These are phyloP conservation scores for Syngnathus acus DNA, from an alignment of 2,797 vertebrate genomes.

Conservation along the genomic window DNA sequence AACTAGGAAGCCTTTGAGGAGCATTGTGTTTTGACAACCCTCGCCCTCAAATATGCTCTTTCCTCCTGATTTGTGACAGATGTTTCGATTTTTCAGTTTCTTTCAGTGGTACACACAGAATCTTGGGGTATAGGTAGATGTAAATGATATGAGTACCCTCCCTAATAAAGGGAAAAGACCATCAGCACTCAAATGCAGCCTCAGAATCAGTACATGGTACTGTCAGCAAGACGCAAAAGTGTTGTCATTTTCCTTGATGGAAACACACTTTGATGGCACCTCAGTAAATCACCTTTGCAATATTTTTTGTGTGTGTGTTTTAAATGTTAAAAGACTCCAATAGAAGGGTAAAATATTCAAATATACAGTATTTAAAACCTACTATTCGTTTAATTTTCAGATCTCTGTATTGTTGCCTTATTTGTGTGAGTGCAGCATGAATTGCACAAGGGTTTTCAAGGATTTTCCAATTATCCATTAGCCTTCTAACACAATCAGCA, in stretches of 20 bases:
- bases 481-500: too few relatives aligned
- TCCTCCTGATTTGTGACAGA: neutral
- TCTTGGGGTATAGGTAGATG: neutral
- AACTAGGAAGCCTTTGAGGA: neutral
- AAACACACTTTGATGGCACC: neutral
- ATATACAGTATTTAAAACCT: neutral
- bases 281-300: neutral
- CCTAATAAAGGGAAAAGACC: neutral
- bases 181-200: neutral
- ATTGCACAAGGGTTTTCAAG: too few relatives aligned
- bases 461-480: too few relatives aligned
- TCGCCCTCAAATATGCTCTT: neutral
- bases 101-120: neutral
- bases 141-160: too few relatives aligned
- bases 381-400: neutral
- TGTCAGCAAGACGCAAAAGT: neutral
- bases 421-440: neutral
- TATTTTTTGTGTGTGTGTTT: neutral
- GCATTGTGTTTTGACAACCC: neutral
- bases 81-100: neutral
- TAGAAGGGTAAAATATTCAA: conserved; percentile 5
- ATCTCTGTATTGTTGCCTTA: neutral
- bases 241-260: neutral
- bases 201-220: neutral
- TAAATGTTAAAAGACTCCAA: conserved; percentile 10